Evolutionary conservation across 2,113 vertebrate genomes (phyloP).

Genomic region (Egretta garzetta): DNA sequence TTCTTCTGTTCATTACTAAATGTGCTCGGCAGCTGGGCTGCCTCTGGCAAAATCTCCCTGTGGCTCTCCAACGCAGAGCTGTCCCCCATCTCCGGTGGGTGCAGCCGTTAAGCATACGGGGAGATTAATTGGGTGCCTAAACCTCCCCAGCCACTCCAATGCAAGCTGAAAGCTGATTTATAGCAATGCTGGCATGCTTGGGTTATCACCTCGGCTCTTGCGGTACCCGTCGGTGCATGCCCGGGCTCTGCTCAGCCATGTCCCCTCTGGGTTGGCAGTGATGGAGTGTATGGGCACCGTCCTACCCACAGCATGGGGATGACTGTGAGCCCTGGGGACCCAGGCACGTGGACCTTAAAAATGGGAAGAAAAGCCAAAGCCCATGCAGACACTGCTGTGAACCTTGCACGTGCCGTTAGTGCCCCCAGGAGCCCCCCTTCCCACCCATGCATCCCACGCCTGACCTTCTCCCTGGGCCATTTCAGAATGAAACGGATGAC

Average conservation of each 20-base stretch:
- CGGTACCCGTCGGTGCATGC: background rate
- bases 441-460: background rate
- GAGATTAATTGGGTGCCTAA: background rate
- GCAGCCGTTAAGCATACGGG: background rate
- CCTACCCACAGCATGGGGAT: background rate
- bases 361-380: background rate
- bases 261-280: background rate
- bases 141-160: fast-evolving
- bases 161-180: background rate
- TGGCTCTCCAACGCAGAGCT: background rate
- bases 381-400: fast-evolving
- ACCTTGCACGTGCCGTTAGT: fast-evolving
- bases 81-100: background rate
- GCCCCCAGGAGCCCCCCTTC: background rate
- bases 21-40: background rate
- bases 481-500: slow-evolving; percentile 89
- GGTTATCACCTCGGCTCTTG: background rate
- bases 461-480: background rate
- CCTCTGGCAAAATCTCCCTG: background rate
- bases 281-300: background rate
- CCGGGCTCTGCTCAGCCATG: background rate
- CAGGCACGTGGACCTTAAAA: fast-evolving
- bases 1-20: slow-evolving; percentile 32
- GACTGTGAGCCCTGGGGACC: background rate
- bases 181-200: fast-evolving